Evolutionary conservation across 2,888 invertebrate genomes (phyloP).

Genomic region (Andrena minutula): DNA sequence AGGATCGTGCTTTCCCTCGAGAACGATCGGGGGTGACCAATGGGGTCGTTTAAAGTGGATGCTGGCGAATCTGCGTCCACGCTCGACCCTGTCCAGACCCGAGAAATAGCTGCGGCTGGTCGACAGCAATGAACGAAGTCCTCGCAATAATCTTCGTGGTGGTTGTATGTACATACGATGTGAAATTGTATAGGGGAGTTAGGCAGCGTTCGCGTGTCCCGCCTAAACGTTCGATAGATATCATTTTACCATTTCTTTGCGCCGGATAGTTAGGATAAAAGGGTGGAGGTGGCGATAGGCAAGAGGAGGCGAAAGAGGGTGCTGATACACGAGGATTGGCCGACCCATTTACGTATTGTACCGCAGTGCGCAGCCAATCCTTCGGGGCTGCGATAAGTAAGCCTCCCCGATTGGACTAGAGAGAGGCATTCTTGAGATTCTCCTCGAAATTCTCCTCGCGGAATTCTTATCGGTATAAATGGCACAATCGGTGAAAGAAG

Average conservation of each 20-base stretch:
- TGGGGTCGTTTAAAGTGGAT: slow-evolving; percentile 46
- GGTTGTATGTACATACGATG: slow-evolving; percentile 39
- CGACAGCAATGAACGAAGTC: slow-evolving; percentile 19
- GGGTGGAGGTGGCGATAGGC: slow-evolving; percentile 68
- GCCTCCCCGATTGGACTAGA: slow-evolving; percentile 61
- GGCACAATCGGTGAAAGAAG: slow-evolving; percentile 53
- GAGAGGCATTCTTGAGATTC: slow-evolving; percentile 51
- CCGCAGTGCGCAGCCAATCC: slow-evolving; percentile 73
- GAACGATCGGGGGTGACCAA: neutral
- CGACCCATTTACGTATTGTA: slow-evolving; percentile 74
- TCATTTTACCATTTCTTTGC: neutral
- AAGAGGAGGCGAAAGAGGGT: slow-evolving; percentile 64
- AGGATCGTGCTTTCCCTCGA: slow-evolving; percentile 9
- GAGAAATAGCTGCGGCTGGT: neutral
- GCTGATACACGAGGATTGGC: slow-evolving; percentile 71
- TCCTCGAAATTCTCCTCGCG: slow-evolving; percentile 51
- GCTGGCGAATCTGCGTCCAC: slow-evolving; percentile 44
- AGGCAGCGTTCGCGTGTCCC: slow-evolving; percentile 29
- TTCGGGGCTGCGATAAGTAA: slow-evolving; percentile 69
- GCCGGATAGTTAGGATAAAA: slow-evolving; percentile 48
- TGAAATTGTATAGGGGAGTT: slow-evolving; percentile 42
- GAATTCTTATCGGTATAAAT: slow-evolving; percentile 61
- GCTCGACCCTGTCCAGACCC: slow-evolving; percentile 24
- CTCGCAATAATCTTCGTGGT: slow-evolving; percentile 57
- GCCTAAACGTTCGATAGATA: slow-evolving; percentile 49